Conservation (phyloP, 2,888 invertebrate genomes). For the Blera fallax region DNA sequence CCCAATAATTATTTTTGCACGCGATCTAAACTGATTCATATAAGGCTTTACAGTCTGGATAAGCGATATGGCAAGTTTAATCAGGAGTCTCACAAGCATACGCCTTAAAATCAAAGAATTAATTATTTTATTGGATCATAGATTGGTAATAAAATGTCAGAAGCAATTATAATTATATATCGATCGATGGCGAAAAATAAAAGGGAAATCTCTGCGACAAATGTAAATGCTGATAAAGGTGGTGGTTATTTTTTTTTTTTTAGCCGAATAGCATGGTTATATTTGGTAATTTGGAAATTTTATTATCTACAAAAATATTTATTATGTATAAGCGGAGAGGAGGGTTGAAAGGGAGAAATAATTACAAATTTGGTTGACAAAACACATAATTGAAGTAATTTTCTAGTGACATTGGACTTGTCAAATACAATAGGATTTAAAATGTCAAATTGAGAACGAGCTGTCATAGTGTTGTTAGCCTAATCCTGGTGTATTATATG, state of each 20-base stretch:
- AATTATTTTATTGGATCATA: conserved; percentile 64
- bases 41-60: conserved; percentile 7
- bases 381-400: conserved; percentile 26
- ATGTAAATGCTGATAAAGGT: conserved; percentile 6
- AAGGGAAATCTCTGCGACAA: background rate
- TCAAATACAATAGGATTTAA: background rate
- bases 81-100: conserved; percentile 7
- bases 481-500: background rate
- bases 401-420: conserved; percentile 19
- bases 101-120: conserved; percentile 61
- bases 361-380: conserved; percentile 30
- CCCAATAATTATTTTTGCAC: conserved; percentile 60
- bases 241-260: background rate
- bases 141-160: conserved; percentile 60
- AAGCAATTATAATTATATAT: conserved; percentile 48
- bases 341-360: background rate
- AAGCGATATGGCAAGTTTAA: conserved; percentile 17
- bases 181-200: conserved; percentile 14
- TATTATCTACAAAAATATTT: background rate
- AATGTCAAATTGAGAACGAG: background rate
- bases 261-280: background rate
- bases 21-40: conserved; percentile 37
- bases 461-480: background rate
- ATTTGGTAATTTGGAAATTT: conserved; percentile 11
- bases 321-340: background rate